These are phyloP conservation scores for Amorpha juglandis DNA, from an alignment of 2,888 invertebrate genomes.

Conservation along the genomic window DNA sequence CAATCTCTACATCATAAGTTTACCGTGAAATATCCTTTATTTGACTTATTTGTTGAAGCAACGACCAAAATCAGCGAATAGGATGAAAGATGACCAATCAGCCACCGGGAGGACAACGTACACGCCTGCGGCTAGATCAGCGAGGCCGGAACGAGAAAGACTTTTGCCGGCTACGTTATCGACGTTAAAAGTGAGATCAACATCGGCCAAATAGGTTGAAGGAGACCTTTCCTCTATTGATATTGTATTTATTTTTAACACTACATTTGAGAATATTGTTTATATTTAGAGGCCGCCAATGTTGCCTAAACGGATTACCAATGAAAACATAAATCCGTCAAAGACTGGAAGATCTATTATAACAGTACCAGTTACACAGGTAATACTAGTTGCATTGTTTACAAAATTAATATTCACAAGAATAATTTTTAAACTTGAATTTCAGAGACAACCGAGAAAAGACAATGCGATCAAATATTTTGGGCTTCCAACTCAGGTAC, in stretches of 20 bases:
- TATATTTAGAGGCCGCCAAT: conserved; percentile 48
- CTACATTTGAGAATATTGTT: neutral
- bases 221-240: too few species aligned
- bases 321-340: conserved; percentile 31
- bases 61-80: conserved; percentile 60
- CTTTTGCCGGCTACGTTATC: conserved; percentile 32
- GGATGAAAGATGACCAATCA: conserved; percentile 48
- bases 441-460: conserved; percentile 40
- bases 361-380: conserved; percentile 51
- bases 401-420: neutral
- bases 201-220: too few species aligned
- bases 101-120: conserved; percentile 33
- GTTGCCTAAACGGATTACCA: conserved; percentile 43
- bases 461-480: conserved; percentile 33
- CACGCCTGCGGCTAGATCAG: conserved; percentile 32
- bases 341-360: conserved; percentile 44
- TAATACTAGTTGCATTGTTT: conserved; percentile 27
- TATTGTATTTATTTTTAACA: too few species aligned
- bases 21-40: neutral
- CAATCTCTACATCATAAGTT: too few species aligned
- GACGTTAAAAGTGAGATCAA: conserved; percentile 29
- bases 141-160: conserved; percentile 47
- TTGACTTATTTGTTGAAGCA: conserved; percentile 35
- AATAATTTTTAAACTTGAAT: conserved; percentile 24
- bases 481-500: conserved; percentile 56